phyloP scores from a whole-genome alignment of 30 jellyfish, hydroid and myxozoan species.

The Aurelia coerulea region DNA sequence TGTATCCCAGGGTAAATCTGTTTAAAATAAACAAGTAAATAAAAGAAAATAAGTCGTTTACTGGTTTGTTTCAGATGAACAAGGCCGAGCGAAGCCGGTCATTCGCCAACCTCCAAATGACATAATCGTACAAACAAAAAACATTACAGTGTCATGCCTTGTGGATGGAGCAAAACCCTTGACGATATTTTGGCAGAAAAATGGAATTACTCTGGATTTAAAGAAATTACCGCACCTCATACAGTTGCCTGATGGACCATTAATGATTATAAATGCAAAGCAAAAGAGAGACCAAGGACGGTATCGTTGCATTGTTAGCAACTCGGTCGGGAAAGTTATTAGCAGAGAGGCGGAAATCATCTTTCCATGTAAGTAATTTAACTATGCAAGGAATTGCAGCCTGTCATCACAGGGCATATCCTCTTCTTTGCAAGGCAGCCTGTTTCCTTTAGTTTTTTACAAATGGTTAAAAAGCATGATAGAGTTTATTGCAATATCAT shows the following conservation, averaged over 20 bases:
- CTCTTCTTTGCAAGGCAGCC: too few relatives aligned
- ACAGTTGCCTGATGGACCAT: conserved; percentile 88
- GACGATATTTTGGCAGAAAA: conserved; percentile 81
- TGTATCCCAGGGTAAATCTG: too few relatives aligned
- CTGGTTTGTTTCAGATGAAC: conserved; percentile 28
- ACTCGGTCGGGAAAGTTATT: conserved; percentile 83
- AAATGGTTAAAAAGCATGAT: too few relatives aligned
- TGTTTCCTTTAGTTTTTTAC: too few relatives aligned
- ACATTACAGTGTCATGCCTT: conserved; percentile 77
- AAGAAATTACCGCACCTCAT: conserved; percentile 48
- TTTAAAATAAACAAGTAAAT: too few relatives aligned
- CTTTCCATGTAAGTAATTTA: conserved; percentile 80
- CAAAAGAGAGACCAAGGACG: conserved; percentile 91
- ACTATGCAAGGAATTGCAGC: too few relatives aligned
- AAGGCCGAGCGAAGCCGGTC: conserved; percentile 66
- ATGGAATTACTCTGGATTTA: conserved; percentile 66
- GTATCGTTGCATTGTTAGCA: conserved; percentile 85
- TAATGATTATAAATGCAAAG: conserved; percentile 55
- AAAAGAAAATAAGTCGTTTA: too few relatives aligned
- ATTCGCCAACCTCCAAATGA: conserved; percentile 89
- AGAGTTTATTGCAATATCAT: too few relatives aligned
- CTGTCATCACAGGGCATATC: too few relatives aligned
- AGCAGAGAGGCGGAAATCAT: conserved; percentile 81
- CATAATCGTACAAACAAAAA: conserved; percentile 60
- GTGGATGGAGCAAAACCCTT: conserved; percentile 81